Percentiles rank a stretch among this genome's conserved stretches.
These are phyloP conservation scores for Holothuria leucospilota DNA, from an alignment of 53 echinoderm and acorn worm genomes.

Conservation along the genomic window DNA sequence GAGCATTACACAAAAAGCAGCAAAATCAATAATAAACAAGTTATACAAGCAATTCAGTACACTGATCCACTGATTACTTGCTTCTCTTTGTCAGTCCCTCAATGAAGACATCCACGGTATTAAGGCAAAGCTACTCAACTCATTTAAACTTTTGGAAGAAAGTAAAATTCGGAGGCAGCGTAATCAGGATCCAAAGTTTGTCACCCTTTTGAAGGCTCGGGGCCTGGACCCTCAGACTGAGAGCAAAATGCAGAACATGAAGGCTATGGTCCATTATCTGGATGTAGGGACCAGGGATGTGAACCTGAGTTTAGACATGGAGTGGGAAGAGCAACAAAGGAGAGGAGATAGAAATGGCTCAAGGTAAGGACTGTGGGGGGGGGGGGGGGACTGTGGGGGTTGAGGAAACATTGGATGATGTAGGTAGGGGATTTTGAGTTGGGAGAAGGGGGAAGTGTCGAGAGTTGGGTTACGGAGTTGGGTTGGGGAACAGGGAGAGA, in stretches of 20 bases:
- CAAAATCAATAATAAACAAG: too few relatives aligned
- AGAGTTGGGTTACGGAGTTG: too few relatives aligned
- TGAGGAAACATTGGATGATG: too few relatives aligned
- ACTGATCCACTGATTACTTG: neutral
- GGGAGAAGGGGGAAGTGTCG: too few relatives aligned
- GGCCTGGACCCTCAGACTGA: constrained; percentile 85
- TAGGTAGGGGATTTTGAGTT: too few relatives aligned
- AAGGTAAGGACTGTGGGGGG: neutral
- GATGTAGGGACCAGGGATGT: constrained; percentile 79
- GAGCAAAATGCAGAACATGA: constrained; percentile 76
- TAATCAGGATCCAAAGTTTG: constrained; percentile 86
- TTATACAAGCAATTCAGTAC: too few relatives aligned
- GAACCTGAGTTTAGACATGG: constrained; percentile 79
- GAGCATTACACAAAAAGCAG: too few relatives aligned
- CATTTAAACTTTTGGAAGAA: constrained; percentile 83
- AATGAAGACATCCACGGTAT: constrained; percentile 91
- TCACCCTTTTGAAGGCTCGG: constrained; percentile 79
- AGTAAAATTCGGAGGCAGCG: constrained; percentile 73
- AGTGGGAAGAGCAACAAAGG: constrained; percentile 88
- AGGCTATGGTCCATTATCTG: constrained; percentile 74
- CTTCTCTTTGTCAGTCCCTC: constrained; percentile 67
- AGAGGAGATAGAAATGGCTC: constrained; percentile 56
- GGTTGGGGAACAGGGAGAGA: too few relatives aligned
- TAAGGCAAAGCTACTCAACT: constrained; percentile 75
- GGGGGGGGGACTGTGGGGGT: too few relatives aligned